Evolutionary conservation across 1,140 invertebrate genomes (phyloP).

Genomic region (Popillia japonica): DNA sequence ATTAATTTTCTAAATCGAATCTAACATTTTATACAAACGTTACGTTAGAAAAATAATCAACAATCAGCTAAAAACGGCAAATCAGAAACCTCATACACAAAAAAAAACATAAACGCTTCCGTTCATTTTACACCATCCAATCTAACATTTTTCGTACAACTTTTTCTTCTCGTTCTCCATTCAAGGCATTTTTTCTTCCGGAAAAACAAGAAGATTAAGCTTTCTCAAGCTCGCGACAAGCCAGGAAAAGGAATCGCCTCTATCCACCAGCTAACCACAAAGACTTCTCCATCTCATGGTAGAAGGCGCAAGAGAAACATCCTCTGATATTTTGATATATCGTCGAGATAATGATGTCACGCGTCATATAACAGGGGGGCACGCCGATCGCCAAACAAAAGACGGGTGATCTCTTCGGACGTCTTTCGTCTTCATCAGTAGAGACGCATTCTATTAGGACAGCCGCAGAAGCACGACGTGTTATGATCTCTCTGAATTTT

Average conservation of each 20-base stretch:
- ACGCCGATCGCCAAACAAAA: not conserved
- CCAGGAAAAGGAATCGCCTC: not conserved
- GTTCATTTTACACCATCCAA: not conserved
- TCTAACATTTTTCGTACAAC: not conserved
- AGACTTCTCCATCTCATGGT: no score
- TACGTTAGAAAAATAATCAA: no score
- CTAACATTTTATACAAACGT: no score
- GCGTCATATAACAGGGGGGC: conserved; percentile 14
- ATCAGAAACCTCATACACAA: not conserved
- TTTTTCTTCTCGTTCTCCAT: not conserved
- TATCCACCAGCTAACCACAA: no score
- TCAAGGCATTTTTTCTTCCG: not conserved
- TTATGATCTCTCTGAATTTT: no score
- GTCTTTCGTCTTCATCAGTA: not conserved
- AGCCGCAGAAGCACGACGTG: not conserved
- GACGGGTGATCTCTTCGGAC: not conserved
- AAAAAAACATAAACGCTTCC: not conserved
- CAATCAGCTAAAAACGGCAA: not conserved
- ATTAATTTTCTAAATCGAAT: no score
- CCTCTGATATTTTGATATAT: not conserved
- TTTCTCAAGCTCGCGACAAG: not conserved
- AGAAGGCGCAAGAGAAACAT: not conserved
- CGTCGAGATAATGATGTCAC: conserved; percentile 5
- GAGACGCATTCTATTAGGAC: not conserved
- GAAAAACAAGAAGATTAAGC: conserved; percentile 3